Conservation (phyloP, 2,113 vertebrate genomes). For the Sarotherodon lohbergeri region DNA sequence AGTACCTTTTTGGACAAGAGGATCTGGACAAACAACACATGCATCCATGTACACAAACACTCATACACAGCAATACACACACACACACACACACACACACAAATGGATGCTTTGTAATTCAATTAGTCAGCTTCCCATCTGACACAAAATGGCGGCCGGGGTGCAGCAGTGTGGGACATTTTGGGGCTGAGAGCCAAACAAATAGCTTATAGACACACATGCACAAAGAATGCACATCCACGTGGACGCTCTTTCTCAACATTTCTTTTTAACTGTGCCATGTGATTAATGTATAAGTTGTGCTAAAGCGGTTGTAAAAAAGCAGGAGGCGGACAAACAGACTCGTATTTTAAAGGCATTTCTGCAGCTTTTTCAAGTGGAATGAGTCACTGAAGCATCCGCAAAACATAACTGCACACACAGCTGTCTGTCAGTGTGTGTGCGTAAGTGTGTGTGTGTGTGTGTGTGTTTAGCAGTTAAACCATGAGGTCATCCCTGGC, state of each 20-base stretch:
- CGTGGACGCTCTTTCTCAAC: neutral
- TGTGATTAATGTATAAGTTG: neutral
- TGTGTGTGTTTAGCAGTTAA: neutral
- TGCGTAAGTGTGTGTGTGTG: neutral
- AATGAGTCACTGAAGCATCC: conserved; percentile 11
- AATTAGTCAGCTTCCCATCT: conserved; percentile 52
- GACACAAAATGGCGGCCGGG: conserved; percentile 62
- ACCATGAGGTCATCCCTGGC: conserved; percentile 14
- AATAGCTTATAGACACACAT: neutral
- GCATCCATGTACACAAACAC: neutral
- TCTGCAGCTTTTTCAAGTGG: neutral
- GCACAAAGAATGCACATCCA: neutral
- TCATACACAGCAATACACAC: neutral
- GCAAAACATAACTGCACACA: conserved; percentile 12
- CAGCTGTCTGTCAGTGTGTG: neutral
- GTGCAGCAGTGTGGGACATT: conserved; percentile 11
- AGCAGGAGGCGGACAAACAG: neutral
- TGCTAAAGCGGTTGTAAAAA: neutral
- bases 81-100: conserved; percentile 1
- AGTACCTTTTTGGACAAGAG: neutral
- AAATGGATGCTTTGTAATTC: conserved; percentile 24
- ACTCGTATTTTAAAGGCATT: neutral
- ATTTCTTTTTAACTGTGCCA: neutral
- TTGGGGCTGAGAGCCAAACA: conserved; percentile 15
- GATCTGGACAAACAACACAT: neutral